Percentiles rank a stretch among this genome's conserved stretches.
phyloP scores from a whole-genome alignment of 2,888 invertebrate species.

The Notodonta dromedarius region DNA sequence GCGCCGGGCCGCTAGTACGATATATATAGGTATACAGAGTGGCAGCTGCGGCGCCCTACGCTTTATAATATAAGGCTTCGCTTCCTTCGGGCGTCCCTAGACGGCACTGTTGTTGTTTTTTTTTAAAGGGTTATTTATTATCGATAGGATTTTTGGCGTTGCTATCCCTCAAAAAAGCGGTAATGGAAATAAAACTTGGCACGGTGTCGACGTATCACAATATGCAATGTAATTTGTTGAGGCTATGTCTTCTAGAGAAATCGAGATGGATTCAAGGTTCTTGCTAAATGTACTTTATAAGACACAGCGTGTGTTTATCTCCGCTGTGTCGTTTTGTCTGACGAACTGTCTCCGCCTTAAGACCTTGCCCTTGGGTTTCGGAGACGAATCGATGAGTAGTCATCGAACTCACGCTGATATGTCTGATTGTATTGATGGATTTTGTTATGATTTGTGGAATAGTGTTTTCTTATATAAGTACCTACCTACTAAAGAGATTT shows the following conservation, averaged over 20 bases:
- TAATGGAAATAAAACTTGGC: not conserved
- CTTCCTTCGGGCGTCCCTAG: too few relatives aligned
- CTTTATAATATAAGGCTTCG: too few relatives aligned
- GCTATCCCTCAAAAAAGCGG: too few relatives aligned
- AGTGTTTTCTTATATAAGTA: too few relatives aligned
- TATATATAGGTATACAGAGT: too few relatives aligned
- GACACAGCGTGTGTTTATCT: slow-evolving; percentile 19
- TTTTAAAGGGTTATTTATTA: too few relatives aligned
- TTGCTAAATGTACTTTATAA: not conserved
- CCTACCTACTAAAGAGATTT: too few relatives aligned
- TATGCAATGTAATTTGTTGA: not conserved
- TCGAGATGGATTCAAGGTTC: not conserved
- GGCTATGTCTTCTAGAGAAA: too few relatives aligned
- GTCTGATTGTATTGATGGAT: not conserved
- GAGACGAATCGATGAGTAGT: slow-evolving; percentile 31
- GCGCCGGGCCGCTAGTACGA: too few relatives aligned
- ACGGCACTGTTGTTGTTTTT: too few relatives aligned
- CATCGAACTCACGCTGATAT: slow-evolving; percentile 12
- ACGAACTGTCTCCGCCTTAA: slow-evolving; percentile 37
- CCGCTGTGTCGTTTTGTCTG: slow-evolving; percentile 35
- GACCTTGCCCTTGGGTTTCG: slow-evolving; percentile 42
- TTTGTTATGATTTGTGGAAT: not conserved
- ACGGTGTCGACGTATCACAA: fast-evolving
- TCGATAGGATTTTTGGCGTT: too few relatives aligned
- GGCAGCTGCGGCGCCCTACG: too few relatives aligned